Percentiles rank a stretch among this genome's conserved stretches.
These are phyloP conservation scores for Falcunculus frontatus DNA, from an alignment of 2,113 vertebrate species.

Conservation along the genomic window DNA sequence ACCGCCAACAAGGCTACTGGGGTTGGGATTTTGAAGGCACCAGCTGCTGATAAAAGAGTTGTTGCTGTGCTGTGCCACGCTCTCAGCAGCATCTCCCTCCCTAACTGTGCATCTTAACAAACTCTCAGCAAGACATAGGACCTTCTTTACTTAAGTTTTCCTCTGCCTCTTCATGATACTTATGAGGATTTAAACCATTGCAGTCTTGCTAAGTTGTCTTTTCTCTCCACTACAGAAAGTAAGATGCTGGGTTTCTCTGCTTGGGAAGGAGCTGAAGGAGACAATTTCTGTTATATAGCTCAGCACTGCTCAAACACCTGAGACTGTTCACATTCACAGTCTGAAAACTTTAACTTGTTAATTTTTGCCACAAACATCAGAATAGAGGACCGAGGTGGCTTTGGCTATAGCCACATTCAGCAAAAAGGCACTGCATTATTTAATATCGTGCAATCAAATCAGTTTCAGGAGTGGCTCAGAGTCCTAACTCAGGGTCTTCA, in stretches of 20 bases:
- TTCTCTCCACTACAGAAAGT: neutral
- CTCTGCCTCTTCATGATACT: neutral
- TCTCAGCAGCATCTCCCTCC: neutral
- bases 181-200: neutral
- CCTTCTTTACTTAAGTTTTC: neutral
- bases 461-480: neutral
- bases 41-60: constrained; percentile 19
- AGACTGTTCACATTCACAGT: neutral
- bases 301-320: neutral
- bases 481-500: neutral
- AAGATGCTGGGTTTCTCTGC: neutral
- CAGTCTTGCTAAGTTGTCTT: neutral
- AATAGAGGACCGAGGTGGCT: neutral
- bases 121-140: neutral
- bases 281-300: neutral
- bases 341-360: neutral
- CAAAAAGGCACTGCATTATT: neutral
- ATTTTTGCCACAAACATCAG: neutral
- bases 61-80: neutral
- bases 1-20: constrained; percentile 31
- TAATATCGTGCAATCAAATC: neutral
- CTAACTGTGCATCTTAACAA: neutral
- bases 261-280: neutral
- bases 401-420: neutral
- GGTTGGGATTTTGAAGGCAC: constrained; percentile 25